Evolutionary conservation across 1,140 invertebrate genomes (phyloP).

Genomic region (Laodelphax striatellus): DNA sequence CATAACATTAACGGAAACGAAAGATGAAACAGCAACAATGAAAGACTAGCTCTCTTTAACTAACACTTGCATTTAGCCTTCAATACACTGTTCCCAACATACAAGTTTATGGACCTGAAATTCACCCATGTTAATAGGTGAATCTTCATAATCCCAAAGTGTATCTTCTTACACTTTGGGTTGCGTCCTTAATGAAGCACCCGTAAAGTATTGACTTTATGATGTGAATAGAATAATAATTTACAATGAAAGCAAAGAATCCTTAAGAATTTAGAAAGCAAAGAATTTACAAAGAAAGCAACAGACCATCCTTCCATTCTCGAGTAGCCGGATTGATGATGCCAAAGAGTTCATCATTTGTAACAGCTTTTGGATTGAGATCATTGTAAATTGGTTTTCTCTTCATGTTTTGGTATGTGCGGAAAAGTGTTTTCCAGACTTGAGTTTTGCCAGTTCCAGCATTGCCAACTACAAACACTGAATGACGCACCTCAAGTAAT

Average conservation of each 20-base stretch:
- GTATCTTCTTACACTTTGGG: too few relatives aligned
- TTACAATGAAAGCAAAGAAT: slow-evolving; percentile 34
- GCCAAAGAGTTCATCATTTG: slow-evolving; percentile 96
- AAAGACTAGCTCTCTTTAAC: too few relatives aligned
- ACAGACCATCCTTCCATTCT: slow-evolving; percentile 88
- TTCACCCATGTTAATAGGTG: too few relatives aligned
- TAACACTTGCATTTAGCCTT: too few relatives aligned
- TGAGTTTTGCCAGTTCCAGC: slow-evolving; percentile 92
- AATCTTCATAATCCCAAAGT: too few relatives aligned
- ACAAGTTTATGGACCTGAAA: too few relatives aligned
- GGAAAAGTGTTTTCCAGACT: slow-evolving; percentile 87
- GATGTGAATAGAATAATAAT: neutral
- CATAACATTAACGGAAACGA: too few relatives aligned
- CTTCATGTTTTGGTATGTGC: slow-evolving; percentile 83
- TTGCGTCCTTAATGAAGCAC: too few relatives aligned
- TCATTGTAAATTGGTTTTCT: slow-evolving; percentile 84
- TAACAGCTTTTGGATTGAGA: slow-evolving; percentile 92
- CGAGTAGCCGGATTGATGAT: slow-evolving; percentile 92
- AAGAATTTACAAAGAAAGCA: neutral
- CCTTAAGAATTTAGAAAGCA: slow-evolving; percentile 72
- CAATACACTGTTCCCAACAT: too few relatives aligned
- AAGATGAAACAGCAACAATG: too few relatives aligned
- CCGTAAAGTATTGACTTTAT: too few relatives aligned
- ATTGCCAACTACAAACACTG: slow-evolving; percentile 89
- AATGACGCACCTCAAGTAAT: slow-evolving; percentile 88